These are phyloP conservation scores for Synaphobranchus kaupii DNA, from an alignment of 2,797 vertebrate genomes.

Conservation along the genomic window DNA sequence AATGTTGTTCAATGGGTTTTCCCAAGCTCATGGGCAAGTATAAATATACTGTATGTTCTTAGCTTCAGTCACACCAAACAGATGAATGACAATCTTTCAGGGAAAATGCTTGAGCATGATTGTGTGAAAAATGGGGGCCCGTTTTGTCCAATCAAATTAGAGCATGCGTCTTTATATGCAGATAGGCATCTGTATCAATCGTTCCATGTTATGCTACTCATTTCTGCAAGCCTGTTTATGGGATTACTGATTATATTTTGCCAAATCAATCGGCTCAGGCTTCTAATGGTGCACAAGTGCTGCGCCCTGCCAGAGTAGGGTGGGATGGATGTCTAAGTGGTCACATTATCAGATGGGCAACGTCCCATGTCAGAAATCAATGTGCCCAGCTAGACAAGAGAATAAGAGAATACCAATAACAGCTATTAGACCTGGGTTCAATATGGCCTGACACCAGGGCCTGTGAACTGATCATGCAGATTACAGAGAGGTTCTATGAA, in stretches of 20 bases:
- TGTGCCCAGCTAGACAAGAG: slow-evolving; percentile 46
- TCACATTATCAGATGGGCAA: slow-evolving; percentile 51
- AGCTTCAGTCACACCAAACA: neutral
- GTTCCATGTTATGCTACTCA: neutral
- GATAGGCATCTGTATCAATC: neutral
- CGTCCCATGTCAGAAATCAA: slow-evolving; percentile 47
- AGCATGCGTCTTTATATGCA: neutral
- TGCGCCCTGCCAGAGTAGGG: neutral
- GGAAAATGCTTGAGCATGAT: neutral
- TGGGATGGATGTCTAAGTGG: slow-evolving; percentile 52
- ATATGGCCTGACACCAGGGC: neutral
- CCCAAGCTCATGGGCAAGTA: neutral
- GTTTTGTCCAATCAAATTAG: neutral
- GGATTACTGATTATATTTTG: neutral
- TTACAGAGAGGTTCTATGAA: neutral
- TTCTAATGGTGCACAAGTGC: too few relatives aligned
- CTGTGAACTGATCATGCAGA: neutral
- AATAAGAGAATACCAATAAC: slow-evolving; percentile 35
- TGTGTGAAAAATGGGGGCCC: neutral
- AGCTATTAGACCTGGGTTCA: slow-evolving; percentile 31
- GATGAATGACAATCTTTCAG: neutral
- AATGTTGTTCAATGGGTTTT: neutral
- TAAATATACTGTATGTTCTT: neutral
- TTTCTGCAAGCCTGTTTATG: neutral
- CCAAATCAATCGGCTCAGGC: neutral